These are phyloP conservation scores for Myoxocephalus aenaeus DNA, from an alignment of 2,797 vertebrate species.

Conservation along the genomic window DNA sequence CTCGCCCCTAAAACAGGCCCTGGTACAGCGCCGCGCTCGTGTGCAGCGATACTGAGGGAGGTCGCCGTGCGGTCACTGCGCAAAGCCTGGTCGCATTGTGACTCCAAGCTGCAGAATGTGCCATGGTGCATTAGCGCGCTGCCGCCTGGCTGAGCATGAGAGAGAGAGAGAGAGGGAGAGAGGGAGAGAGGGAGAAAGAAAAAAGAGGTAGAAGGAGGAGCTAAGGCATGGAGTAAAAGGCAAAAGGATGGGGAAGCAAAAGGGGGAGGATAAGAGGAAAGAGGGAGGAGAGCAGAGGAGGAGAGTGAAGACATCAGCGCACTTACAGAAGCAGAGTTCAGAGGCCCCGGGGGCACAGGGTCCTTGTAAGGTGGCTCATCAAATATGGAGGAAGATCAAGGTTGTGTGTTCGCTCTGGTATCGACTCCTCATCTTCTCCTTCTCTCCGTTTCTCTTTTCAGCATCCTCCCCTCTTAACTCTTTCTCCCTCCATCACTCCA, in stretches of 20 bases:
- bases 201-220: conserved; percentile 40
- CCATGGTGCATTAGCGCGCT: conserved; percentile 83
- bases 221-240: conserved; percentile 27
- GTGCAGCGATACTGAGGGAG: conserved; percentile 73
- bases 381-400: conserved; percentile 77
- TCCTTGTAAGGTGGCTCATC: conserved; percentile 74
- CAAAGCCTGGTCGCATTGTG: conserved; percentile 78
- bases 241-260: conserved; percentile 14
- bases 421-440: conserved; percentile 38
- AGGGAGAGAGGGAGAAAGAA: conserved; percentile 1
- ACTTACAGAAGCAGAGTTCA: conserved; percentile 78
- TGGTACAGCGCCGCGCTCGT: conserved; percentile 48
- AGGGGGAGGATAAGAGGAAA: background rate
- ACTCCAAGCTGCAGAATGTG: conserved; percentile 84
- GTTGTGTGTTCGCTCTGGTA: conserved; percentile 45
- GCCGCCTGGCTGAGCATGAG: conserved; percentile 77
- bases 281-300: conserved; percentile 36
- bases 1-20: conserved; percentile 36
- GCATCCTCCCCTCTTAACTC: background rate
- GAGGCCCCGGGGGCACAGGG: conserved; percentile 58
- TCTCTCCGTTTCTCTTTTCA: background rate
- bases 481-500: background rate
- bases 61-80: conserved; percentile 82
- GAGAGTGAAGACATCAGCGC: conserved; percentile 69
- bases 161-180: conserved; percentile 33